Conservation (phyloP, 1,140 invertebrate species). For the Branchinecta lynchi region DNA sequence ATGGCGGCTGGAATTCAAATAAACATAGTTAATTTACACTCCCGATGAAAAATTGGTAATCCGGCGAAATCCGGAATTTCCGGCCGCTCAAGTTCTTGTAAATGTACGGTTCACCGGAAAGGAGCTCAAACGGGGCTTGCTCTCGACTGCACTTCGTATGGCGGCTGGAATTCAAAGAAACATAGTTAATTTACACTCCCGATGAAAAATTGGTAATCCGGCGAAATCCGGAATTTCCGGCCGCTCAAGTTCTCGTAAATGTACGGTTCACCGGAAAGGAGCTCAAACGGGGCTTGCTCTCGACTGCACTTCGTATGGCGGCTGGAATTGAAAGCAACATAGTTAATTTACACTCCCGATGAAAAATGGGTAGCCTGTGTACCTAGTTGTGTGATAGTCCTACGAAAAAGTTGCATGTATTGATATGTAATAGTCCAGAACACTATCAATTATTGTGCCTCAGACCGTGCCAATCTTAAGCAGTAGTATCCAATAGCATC, state of each 20-base stretch:
- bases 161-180: slow-evolving; percentile 25
- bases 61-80: slow-evolving; percentile 32
- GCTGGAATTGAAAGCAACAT: slow-evolving; percentile 25
- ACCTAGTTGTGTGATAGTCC: too few relatives aligned
- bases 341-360: background rate
- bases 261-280: slow-evolving; percentile 29
- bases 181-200: background rate
- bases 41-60: too few relatives aligned
- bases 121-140: slow-evolving; percentile 29
- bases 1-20: slow-evolving; percentile 27
- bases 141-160: slow-evolving; percentile 29
- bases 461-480: too few relatives aligned
- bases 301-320: slow-evolving; percentile 28
- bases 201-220: too few relatives aligned
- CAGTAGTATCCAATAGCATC: too few relatives aligned
- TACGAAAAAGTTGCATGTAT: too few relatives aligned
- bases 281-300: slow-evolving; percentile 29
- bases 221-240: slow-evolving; percentile 31
- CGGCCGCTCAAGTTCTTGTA: slow-evolving; percentile 26
- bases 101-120: slow-evolving; percentile 29
- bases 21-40: background rate
- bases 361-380: too few relatives aligned
- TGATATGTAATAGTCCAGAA: too few relatives aligned
- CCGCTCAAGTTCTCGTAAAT: slow-evolving; percentile 28
- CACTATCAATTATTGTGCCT: too few relatives aligned